Evolutionary conservation across 2,113 vertebrate genomes (phyloP), one percentile per base, ranked within the genome.

Genomic region (Zosterops pallidus): DNA sequence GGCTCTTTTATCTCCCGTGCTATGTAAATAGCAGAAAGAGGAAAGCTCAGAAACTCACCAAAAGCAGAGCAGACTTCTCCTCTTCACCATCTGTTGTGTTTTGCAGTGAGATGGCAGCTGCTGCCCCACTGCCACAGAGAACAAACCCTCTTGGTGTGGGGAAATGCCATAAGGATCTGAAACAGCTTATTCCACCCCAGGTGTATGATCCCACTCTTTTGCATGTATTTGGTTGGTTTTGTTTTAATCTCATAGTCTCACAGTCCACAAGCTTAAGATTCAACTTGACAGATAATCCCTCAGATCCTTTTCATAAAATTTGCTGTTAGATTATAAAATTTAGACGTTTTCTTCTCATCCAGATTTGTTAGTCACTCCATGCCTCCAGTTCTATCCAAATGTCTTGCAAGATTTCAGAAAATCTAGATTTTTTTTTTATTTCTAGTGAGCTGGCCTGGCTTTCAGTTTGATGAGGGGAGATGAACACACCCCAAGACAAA

Each of bases 401-500:
- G 11, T 37, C 28, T 83, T 55, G 6, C n/a, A 83, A 82, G 31
- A 3, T 57, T 78, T 56, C 25, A 29, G 19, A n/a, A 89, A 89
- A 67, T 70, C 13, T 55, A 23, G 9, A n/a, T 13, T 22, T 31
- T 77, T 39, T 39, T 39, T 74, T 60, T 35, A 24, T 56, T 31
- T 42, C n/a, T 49, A n/a, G 11, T 64, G 41, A 88, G 33, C 6
- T 44, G 53, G 21, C 2, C 12, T 71, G 10, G 18, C 11, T 92
- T 94, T 69, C 72, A 76, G 39, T 72, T 81, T 83, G 11, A 46
- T 0, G 2, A 47, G 14, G 24, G 15, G 18, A 56, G 14, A 26
- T 50, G 28, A 0, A 1, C 15, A 29, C 10, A 14, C 24, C 0
- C 0, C 2, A 11, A 49, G 5, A 16, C 59, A 39, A 35, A 11